These are phyloP conservation scores for Orbicella faveolata DNA, from an alignment of 64 coral and sea anemone species.

Conservation along the genomic window DNA sequence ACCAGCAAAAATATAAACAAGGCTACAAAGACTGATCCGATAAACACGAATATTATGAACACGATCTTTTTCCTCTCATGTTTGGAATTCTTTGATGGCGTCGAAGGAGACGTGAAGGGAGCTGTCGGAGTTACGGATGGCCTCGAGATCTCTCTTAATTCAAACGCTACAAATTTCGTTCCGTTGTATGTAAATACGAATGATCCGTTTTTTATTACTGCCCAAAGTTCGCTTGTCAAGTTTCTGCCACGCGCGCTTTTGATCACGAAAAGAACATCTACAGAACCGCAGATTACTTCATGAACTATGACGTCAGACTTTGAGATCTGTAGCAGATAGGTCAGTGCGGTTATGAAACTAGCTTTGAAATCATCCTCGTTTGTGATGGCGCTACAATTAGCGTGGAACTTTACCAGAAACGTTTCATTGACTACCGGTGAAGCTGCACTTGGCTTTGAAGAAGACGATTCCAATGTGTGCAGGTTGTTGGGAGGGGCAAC, in stretches of 20 bases:
- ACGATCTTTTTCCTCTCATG: conserved; percentile 21
- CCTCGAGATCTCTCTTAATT: background rate
- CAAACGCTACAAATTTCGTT: conserved; percentile 21
- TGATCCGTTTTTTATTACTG: conserved; percentile 4
- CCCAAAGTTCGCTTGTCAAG: conserved; percentile 14
- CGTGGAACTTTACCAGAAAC: conserved; percentile 23
- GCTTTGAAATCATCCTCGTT: conserved; percentile 14
- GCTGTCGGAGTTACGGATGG: background rate
- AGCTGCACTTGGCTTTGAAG: background rate
- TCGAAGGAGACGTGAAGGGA: background rate
- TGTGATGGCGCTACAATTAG: background rate
- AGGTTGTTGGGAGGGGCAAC: background rate
- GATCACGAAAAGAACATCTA: conserved; percentile 12
- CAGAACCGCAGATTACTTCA: conserved; percentile 37
- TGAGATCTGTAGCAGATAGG: background rate
- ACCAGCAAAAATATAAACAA: conserved; percentile 39
- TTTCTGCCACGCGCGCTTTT: background rate
- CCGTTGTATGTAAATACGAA: conserved; percentile 21
- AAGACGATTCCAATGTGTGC: background rate
- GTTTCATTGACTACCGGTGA: background rate
- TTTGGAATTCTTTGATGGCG: conserved; percentile 6
- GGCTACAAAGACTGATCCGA: conserved; percentile 37
- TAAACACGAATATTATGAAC: conserved; percentile 46
- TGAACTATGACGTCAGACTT: conserved; percentile 23
- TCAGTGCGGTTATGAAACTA: conserved; percentile 5